A percentile compares a stretch with the other conserved stretches of the same genome.
phyloP scores from a whole-genome alignment of 2,797 vertebrate genomes.

The Cottoperca gobio region DNA sequence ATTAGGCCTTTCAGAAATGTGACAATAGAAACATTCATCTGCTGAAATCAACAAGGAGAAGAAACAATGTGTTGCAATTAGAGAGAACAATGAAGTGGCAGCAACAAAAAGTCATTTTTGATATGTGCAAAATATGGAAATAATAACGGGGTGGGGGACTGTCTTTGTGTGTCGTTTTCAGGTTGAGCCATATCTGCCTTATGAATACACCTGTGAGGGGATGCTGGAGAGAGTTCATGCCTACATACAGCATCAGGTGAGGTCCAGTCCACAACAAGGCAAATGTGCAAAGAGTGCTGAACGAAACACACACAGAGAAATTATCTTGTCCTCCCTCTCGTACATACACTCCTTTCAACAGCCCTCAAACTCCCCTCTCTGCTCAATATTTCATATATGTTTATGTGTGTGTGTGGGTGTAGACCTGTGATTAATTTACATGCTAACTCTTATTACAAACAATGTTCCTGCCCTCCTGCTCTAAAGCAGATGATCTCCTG shows the following conservation, averaged over 20 bases:
- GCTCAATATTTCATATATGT: slow-evolving; percentile 51
- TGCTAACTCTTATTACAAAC: slow-evolving; percentile 54
- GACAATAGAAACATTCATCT: slow-evolving; percentile 69
- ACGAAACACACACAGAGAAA: slow-evolving; percentile 2
- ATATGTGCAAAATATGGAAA: slow-evolving; percentile 24
- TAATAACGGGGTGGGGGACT: not conserved
- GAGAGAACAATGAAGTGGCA: slow-evolving; percentile 54
- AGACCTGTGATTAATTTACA: slow-evolving; percentile 53
- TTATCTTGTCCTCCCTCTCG: not conserved
- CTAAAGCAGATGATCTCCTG: slow-evolving; percentile 51
- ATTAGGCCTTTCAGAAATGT: slow-evolving; percentile 63
- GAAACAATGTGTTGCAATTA: slow-evolving; percentile 67
- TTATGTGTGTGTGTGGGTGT: slow-evolving; percentile 28
- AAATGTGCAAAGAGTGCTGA: not conserved
- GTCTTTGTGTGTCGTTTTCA: slow-evolving; percentile 66
- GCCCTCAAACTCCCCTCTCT: slow-evolving; percentile 13
- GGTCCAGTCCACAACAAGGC: not conserved
- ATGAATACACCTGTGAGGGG: slow-evolving; percentile 94
- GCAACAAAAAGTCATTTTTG: slow-evolving; percentile 13
- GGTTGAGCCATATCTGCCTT: slow-evolving; percentile 95
- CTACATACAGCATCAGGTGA: slow-evolving; percentile 95
- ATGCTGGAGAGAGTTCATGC: slow-evolving; percentile 95
- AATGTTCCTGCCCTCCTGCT: slow-evolving; percentile 44
- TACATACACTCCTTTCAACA: not conserved
- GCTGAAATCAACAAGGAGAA: slow-evolving; percentile 62